These are phyloP conservation scores for Cyanoramphus novaezelandiae DNA, from an alignment of 2,113 vertebrate genomes.

Conservation along the genomic window DNA sequence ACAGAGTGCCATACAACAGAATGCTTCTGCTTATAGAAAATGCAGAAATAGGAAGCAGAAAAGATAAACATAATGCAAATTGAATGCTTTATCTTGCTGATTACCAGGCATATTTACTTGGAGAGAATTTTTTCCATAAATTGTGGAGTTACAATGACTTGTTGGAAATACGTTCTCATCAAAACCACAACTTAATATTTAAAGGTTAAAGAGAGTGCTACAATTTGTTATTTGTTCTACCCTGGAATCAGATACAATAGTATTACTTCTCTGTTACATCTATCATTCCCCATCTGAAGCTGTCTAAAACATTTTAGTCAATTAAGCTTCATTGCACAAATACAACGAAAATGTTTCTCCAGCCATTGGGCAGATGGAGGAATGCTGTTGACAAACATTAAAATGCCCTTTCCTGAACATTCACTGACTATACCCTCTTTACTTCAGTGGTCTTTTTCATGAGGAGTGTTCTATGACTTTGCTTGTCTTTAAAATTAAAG, in stretches of 20 bases:
- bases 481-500: background rate
- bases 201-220: background rate
- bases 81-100: slow-evolving; percentile 12
- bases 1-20: slow-evolving; percentile 4
- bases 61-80: slow-evolving; percentile 3
- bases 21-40: slow-evolving; percentile 19
- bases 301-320: background rate
- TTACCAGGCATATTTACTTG: slow-evolving; percentile 1
- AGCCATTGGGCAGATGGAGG: background rate
- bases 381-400: background rate
- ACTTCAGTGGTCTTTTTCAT: background rate
- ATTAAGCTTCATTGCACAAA: background rate
- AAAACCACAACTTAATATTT: slow-evolving; percentile 36
- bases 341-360: background rate
- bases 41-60: slow-evolving; percentile 24
- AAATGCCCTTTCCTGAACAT: background rate
- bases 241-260: background rate
- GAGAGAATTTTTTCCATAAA: background rate
- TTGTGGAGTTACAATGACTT: background rate
- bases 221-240: background rate
- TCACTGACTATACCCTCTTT: background rate
- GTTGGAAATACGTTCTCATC: background rate
- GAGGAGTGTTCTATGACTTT: background rate
- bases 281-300: background rate
- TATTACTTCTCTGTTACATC: background rate